phyloP scores from a whole-genome alignment of 2,113 vertebrate genomes.

The Brachirus orientalis region DNA sequence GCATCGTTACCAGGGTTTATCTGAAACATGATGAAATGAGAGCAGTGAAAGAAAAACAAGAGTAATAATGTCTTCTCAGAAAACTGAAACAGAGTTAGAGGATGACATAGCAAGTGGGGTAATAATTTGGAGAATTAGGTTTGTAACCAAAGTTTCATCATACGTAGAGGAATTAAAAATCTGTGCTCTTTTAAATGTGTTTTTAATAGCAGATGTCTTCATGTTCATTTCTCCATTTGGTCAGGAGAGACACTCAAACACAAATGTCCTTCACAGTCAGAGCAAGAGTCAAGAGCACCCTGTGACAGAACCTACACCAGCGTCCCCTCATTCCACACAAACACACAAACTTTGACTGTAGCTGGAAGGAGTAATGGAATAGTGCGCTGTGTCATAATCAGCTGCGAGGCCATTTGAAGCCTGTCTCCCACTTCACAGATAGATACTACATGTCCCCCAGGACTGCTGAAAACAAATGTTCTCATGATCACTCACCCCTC shows the following conservation, averaged over 20 bases:
- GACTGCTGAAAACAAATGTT: constrained; percentile 56
- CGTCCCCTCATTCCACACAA: constrained; percentile 28
- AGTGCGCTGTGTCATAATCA: constrained; percentile 56
- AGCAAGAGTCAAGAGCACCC: constrained; percentile 38
- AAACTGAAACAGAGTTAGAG: no score
- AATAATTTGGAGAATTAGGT: no score
- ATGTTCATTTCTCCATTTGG: no score
- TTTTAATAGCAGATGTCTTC: no score
- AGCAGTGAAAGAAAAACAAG: background rate
- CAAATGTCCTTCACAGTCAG: no score
- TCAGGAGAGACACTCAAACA: no score
- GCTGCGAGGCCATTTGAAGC: constrained; percentile 56
- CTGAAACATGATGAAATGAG: constrained; percentile 4
- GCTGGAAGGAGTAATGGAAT: constrained; percentile 56
- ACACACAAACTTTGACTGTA: constrained; percentile 34
- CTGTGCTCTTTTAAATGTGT: no score
- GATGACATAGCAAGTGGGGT: no score
- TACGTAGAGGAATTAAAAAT: no score
- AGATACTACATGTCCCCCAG: constrained; percentile 51
- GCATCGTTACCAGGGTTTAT: background rate
- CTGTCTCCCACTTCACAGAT: constrained; percentile 56
- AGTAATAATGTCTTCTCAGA: background rate
- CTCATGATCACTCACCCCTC: constrained; percentile 46
- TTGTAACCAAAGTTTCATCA: no score
- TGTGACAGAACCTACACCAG: constrained; percentile 36